phyloP scores from a whole-genome alignment of 1,140 invertebrate species.

The Drosophila nigrodunni region DNA sequence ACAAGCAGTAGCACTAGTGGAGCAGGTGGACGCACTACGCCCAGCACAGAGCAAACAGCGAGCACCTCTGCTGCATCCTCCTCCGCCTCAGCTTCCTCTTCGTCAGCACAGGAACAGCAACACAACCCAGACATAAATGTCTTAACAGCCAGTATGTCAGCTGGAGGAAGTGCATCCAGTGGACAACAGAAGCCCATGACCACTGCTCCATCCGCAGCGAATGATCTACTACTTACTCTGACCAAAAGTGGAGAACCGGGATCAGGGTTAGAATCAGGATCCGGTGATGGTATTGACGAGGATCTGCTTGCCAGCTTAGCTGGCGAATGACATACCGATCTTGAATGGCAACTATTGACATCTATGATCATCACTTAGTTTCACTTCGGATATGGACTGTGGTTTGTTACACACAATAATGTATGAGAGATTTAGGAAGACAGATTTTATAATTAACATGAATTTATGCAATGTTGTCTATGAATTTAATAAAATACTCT shows the following conservation, averaged over 20 bases:
- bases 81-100: background rate
- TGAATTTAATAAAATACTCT: conserved; percentile 1
- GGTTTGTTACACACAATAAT: conserved; percentile 1
- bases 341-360: background rate
- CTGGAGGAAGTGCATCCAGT: conserved; percentile 13
- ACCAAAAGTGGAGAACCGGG: conserved; percentile 19
- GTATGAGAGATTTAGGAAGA: background rate
- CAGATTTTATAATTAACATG: background rate
- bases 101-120: conserved; percentile 21
- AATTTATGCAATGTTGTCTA: background rate
- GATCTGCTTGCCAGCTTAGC: conserved; percentile 70
- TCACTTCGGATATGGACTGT: background rate
- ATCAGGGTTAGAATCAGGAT: background rate
- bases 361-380: conserved; percentile 10
- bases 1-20: conserved; percentile 84
- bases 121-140: conserved; percentile 8
- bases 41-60: conserved; percentile 32
- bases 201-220: background rate
- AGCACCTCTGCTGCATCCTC: conserved; percentile 10
- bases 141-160: conserved; percentile 30
- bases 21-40: conserved; percentile 32
- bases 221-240: conserved; percentile 45
- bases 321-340: conserved; percentile 45
- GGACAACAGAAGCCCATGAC: conserved; percentile 12
- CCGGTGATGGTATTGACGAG: conserved; percentile 68